These are phyloP conservation scores for Aphidius gifuensis DNA, from an alignment of 1,140 invertebrate genomes.

Conservation along the genomic window DNA sequence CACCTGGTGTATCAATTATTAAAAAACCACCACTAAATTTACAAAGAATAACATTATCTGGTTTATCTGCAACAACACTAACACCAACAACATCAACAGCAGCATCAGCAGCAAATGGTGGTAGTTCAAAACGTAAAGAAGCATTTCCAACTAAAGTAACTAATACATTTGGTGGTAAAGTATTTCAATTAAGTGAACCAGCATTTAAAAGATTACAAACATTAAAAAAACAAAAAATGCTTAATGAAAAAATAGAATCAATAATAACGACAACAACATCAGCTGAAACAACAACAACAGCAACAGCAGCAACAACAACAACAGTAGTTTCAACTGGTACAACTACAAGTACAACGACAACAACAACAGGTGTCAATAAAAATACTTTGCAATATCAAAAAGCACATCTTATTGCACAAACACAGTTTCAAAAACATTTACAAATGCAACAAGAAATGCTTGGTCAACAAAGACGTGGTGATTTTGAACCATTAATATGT, in stretches of 20 bases:
- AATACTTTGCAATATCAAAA: constrained; percentile 40
- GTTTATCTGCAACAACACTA: constrained; percentile 23
- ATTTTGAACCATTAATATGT: constrained; percentile 54
- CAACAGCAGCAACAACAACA: too few species aligned
- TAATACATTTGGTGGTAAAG: constrained; percentile 39
- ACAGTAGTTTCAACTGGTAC: too few species aligned
- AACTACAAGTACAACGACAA: not conserved
- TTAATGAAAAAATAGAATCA: constrained; percentile 38
- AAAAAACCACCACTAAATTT: constrained; percentile 51
- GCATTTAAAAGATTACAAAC: constrained; percentile 44
- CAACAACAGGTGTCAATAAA: constrained; percentile 5
- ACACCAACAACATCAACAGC: not conserved
- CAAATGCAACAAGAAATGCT: constrained; percentile 53
- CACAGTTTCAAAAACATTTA: constrained; percentile 49
- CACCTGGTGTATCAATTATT: constrained; percentile 49
- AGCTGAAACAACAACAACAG: not conserved
- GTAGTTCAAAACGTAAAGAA: constrained; percentile 38
- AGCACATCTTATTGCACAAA: constrained; percentile 38
- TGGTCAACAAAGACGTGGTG: constrained; percentile 46
- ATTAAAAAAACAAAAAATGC: constrained; percentile 47
- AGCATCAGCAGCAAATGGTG: constrained; percentile 19
- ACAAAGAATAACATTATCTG: constrained; percentile 41
- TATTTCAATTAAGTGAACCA: constrained; percentile 46
- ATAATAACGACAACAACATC: constrained; percentile 10
- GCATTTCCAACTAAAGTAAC: constrained; percentile 23